Base-by-base conservation (phyloP, 2,113 vertebrate genomes). In the Emydocephalus ijimae region DNA sequence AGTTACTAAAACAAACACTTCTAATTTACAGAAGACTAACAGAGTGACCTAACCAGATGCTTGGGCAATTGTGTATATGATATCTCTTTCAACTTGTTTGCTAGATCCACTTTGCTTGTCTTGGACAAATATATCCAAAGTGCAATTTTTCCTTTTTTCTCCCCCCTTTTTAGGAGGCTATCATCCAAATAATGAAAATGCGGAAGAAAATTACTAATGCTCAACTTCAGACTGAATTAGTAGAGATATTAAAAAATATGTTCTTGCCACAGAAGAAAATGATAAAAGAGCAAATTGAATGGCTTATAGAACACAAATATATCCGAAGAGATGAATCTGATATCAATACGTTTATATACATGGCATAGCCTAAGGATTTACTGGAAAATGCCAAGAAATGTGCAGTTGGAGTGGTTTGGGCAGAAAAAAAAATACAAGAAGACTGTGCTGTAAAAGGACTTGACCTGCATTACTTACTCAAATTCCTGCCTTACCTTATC, bases 181-280 rank as follows among this genome's bases (percentile, higher is more conserved):
- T 99, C 93, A 99, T 99, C 97, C 99, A 99, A 97, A 99, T 99
- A 96, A 99, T 99, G 99, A 99, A 99, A 98, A 99, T 99, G 99
- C 97, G 99, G 95, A 99, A 99, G 98, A 99, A 99, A 98, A 99
- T 99, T 97, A 99, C 98, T 95, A 99, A 99, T 91, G 99, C 99
- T 93, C 99, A 99, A 96, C 99, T 99, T 96, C 99, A 99, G 98
- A 99, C 99, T 85, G 99, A 99, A 98, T 98, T 99, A 96, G 99
- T 99, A 97, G 99, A 99, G 98, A 99, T 99, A 98, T 97, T 99
- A 96, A 99, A 99, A 98, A 99, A 99, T 97, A 99, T 99, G 99
- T 99, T 99, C 97, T 98, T 99, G 97, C 99, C 99, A 93, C 99
- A 99, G 97, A 99, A 99, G 98, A 99, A 99, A 98, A 99, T 99